Evolutionary conservation across 2,797 vertebrate genomes (phyloP).

Genomic region (Pseudotriccus pelzelni): DNA sequence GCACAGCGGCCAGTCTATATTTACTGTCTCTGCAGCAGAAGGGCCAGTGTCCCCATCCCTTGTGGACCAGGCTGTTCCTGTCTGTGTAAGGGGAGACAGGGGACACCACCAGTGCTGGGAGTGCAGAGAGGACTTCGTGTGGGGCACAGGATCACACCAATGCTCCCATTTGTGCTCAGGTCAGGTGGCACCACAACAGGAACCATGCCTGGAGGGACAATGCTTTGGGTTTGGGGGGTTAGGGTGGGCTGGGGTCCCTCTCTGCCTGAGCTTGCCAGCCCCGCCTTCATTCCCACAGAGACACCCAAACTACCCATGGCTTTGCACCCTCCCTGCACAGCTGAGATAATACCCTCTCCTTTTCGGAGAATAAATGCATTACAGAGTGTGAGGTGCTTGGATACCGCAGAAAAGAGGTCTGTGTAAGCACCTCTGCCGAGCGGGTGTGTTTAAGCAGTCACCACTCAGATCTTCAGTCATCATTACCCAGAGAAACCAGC

Average conservation of each 20-base stretch:
- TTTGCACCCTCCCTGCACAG: not conserved
- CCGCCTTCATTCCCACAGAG: not conserved
- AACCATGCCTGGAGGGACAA: not conserved
- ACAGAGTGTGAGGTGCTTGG: not conserved
- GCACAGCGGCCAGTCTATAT: not conserved
- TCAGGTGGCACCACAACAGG: not conserved
- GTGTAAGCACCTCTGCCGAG: not conserved
- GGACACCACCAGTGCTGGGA: not conserved
- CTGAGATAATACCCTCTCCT: not conserved
- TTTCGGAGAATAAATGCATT: not conserved
- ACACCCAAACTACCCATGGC: not conserved
- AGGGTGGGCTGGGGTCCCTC: not conserved
- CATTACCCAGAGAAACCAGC: slow-evolving; percentile 68
- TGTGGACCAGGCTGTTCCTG: not conserved
- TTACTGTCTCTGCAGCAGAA: not conserved
- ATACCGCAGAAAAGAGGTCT: not conserved
- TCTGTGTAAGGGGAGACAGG: not conserved
- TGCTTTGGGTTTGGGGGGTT: too few relatives aligned
- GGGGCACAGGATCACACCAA: not conserved
- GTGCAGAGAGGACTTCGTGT: not conserved
- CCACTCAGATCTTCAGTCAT: slow-evolving; percentile 63
- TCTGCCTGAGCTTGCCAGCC: not conserved
- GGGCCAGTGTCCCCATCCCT: too few relatives aligned
- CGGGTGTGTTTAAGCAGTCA: slow-evolving; percentile 45
- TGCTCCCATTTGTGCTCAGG: not conserved